Evolutionary conservation across 2,113 vertebrate genomes (phyloP).

Genomic region (Erythrocercus mccallii): DNA sequence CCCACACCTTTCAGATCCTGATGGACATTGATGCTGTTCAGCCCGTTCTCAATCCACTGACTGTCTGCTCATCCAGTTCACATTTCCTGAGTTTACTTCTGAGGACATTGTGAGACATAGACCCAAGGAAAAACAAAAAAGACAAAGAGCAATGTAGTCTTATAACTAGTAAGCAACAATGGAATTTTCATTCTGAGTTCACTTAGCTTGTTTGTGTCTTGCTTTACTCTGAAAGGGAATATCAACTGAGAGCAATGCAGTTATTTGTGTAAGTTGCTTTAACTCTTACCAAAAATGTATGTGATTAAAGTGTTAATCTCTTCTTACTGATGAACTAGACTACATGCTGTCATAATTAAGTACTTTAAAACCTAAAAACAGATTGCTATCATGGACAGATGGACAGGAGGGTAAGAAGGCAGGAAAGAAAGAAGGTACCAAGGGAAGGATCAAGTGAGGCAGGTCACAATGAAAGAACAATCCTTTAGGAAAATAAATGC

Average conservation of each 20-base stretch:
- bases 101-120: not conserved
- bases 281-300: not conserved
- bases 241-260: not conserved
- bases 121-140: not conserved
- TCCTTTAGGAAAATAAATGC: not conserved
- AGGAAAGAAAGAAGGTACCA: not conserved
- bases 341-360: not conserved
- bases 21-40: not conserved
- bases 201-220: not conserved
- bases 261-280: not conserved
- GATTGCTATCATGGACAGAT: not conserved
- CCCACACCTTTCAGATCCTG: not conserved
- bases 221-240: not conserved
- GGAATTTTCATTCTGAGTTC: not conserved
- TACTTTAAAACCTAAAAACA: not conserved
- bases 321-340: not conserved
- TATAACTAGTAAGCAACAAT: not conserved
- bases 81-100: not conserved
- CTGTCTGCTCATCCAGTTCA: not conserved
- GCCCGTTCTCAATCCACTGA: not conserved
- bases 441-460: not conserved
- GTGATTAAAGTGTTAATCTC: not conserved
- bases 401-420: not conserved
- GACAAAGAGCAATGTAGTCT: not conserved
- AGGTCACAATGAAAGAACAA: not conserved